A percentile compares a stretch with the other conserved stretches of the same genome.
Conservation (phyloP, 2,888 invertebrate species). For the Clitarchus hookeri region DNA sequence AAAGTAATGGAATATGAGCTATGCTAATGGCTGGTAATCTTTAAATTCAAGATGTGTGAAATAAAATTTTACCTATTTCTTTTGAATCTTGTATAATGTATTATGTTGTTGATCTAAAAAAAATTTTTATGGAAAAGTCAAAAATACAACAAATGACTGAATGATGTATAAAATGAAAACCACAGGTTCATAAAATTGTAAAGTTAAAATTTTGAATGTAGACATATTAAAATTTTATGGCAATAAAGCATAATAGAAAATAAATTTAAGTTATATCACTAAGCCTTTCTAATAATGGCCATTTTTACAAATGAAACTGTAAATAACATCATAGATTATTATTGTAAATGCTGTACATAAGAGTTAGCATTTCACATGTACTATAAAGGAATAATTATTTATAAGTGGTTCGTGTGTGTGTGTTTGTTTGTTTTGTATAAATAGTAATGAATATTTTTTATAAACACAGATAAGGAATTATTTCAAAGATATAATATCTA, state of each 20-base stretch:
- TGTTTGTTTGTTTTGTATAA: background rate
- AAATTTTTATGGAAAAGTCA: too few species aligned
- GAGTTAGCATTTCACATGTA: background rate
- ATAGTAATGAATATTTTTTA: background rate
- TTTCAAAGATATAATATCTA: background rate
- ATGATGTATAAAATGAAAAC: background rate
- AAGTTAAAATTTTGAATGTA: background rate
- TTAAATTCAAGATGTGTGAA: too few species aligned
- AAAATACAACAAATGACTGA: background rate
- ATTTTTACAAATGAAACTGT: background rate
- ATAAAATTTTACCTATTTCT: background rate
- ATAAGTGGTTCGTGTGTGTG: background rate
- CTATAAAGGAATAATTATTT: slow-evolving; percentile 2
- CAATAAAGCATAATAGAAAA: background rate
- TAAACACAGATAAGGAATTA: background rate
- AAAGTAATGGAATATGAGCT: too few species aligned
- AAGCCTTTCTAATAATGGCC: background rate
- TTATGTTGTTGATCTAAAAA: background rate
- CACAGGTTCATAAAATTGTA: background rate
- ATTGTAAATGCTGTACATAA: slow-evolving; percentile 14
- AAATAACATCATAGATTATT: background rate
- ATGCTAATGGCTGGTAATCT: too few species aligned
- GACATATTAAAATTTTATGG: background rate
- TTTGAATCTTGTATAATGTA: background rate
- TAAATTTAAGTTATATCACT: background rate